Conservation (phyloP, 2,113 vertebrate species). For the Chaenogobius annularis region DNA sequence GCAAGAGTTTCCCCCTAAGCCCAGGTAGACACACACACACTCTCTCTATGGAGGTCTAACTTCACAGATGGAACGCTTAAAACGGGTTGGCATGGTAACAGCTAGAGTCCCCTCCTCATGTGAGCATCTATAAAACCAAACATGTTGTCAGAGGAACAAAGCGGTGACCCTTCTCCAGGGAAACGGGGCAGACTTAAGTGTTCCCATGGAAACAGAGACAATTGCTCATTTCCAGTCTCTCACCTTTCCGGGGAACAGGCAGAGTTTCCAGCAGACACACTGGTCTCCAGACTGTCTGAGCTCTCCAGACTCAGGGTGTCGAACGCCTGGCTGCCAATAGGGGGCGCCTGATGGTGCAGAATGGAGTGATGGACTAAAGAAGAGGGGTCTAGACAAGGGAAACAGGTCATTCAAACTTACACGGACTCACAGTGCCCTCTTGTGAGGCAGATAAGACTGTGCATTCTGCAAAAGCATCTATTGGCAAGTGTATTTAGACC, state of each 20-base stretch:
- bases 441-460: conserved; percentile 48
- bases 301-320: conserved; percentile 98
- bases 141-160: conserved; percentile 68
- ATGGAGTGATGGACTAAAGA: conserved; percentile 87
- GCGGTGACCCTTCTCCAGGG: conserved; percentile 72
- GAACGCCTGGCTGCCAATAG: conserved; percentile 80
- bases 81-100: conserved; percentile 75
- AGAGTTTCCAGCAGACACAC: conserved; percentile 89
- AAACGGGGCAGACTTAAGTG: conserved; percentile 70
- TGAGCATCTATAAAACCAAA: conserved; percentile 63
- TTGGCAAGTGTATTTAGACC: no score
- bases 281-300: conserved; percentile 97
- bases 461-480: conserved; percentile 16
- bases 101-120: conserved; percentile 44
- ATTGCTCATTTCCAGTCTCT: conserved; percentile 56
- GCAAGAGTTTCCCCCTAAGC: conserved; percentile 20
- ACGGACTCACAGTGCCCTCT: conserved; percentile 81
- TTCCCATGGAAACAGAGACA: conserved; percentile 78
- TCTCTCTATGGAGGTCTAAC: conserved; percentile 25
- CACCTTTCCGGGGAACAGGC: conserved; percentile 94
- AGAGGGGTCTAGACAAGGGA: conserved; percentile 52
- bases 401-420: conserved; percentile 51
- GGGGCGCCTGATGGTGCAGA: conserved; percentile 85
- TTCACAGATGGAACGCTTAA: conserved; percentile 54
- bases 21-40: conserved; percentile 16